Percentiles rank a stretch among this genome's conserved stretches.
These are phyloP conservation scores for Chrysolina haemoptera DNA, from an alignment of 2,888 invertebrate species.

Conservation along the genomic window DNA sequence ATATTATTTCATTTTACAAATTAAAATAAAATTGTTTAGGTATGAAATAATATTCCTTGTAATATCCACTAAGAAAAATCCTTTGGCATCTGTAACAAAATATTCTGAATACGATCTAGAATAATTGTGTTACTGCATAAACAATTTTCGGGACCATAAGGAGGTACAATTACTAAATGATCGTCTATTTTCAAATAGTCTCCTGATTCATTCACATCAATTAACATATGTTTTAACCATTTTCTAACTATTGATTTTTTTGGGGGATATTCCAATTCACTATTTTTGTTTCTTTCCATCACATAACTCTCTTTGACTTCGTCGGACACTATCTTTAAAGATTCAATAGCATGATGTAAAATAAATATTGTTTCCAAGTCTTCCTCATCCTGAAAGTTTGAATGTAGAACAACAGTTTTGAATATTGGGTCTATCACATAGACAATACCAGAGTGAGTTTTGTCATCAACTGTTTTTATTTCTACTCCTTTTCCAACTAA, in stretches of 20 bases:
- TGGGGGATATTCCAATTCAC: conserved; percentile 33
- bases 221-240: conserved; percentile 65
- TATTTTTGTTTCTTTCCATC: conserved; percentile 24
- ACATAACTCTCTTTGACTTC: conserved; percentile 52
- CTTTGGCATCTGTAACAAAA: conserved; percentile 65
- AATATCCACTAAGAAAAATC: conserved; percentile 45
- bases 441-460: conserved; percentile 57
- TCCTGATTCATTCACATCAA: conserved; percentile 64
- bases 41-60: no score
- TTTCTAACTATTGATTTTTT: conserved; percentile 59
- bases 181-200: conserved; percentile 64
- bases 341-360: conserved; percentile 59
- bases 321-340: conserved; percentile 55
- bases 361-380: conserved; percentile 53
- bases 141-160: conserved; percentile 66
- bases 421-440: conserved; percentile 65
- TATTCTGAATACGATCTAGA: conserved; percentile 64
- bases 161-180: conserved; percentile 65
- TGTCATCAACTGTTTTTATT: conserved; percentile 58
- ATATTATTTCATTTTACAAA: no score
- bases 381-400: conserved; percentile 40
- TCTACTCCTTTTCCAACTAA: conserved; percentile 61
- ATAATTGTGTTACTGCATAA: conserved; percentile 66
- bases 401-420: conserved; percentile 62
- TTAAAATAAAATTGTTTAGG: background rate